Base-by-base conservation (phyloP, 2,113 vertebrate genomes). In the Grallaria varia region DNA sequence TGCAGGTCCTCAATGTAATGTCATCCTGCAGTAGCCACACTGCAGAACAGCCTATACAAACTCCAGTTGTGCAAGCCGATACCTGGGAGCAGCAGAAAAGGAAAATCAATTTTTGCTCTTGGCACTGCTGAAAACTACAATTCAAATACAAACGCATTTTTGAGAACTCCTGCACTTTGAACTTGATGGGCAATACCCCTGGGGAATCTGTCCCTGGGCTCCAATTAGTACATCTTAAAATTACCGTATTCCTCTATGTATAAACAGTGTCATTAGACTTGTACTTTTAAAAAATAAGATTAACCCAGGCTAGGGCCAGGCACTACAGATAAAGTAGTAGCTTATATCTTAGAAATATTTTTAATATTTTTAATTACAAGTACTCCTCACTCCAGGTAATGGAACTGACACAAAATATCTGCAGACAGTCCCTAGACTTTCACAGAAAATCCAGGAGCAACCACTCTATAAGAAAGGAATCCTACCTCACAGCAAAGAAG, bases 401-500 rank as follows among this genome's bases (percentile, higher is more conserved):
- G 93, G 94, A 97, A 97, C 86, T 95, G 91, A 98, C 94, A 94
- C 91, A 96, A 93, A 93, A 96, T 98, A 98, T 96, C 97, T 96
- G 84, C 80, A 97, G 47, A 93, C 42, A 96, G 97, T 96, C 97
- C 96, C 97, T 96, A 97, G 98, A 98, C 98, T 99, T 99, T 99
- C 99, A 99, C 98, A 98, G 99, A 99, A 99, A 99, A 98, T 98
- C 97, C 95, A 94, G 98, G 84, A 98, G 98, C 98, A 91, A 60
- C n/a, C 75, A 97, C 92, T 75, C 94, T 96, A 96, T 97, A 97
- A 96, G 97, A 96, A 97, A 98, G 96, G 93, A 98, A 92, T 98
- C 95, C 98, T 90, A 97, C 91, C 92, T 97, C 97, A 94, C 93
- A 96, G 94, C 90, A 93, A 98, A 98, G 96, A 95, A 97, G 97